phyloP scores from a whole-genome alignment of 2,797 vertebrate species.

The Tokudaia tokunoshimensis region DNA sequence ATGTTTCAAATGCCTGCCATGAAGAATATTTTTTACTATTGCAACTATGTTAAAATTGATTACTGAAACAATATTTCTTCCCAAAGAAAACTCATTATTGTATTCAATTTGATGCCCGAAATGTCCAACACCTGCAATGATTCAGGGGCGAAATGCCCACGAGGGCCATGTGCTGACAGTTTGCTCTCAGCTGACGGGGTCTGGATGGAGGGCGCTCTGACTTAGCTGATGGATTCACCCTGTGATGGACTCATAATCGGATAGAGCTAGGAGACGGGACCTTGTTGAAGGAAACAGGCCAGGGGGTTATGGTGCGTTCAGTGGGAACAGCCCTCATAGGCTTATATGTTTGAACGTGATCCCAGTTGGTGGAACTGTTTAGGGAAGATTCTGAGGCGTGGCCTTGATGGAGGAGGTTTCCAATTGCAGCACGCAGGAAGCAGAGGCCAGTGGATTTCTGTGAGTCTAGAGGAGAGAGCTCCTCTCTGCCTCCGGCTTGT shows the following conservation, averaged over 20 bases:
- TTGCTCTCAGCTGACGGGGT: not conserved
- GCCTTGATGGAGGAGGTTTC: not conserved
- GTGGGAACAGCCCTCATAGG: too few relatives aligned
- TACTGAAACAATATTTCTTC: slow-evolving; percentile 29
- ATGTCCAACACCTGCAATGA: not conserved
- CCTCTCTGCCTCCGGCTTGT: not conserved
- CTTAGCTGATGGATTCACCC: not conserved
- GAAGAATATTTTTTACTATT: not conserved
- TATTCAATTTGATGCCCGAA: not conserved
- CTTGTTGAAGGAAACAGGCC: not conserved
- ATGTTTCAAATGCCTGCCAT: not conserved
- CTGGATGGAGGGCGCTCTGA: not conserved
- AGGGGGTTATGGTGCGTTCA: not conserved
- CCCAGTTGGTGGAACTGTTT: not conserved
- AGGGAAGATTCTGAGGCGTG: not conserved
- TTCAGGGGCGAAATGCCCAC: not conserved
- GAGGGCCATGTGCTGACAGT: not conserved
- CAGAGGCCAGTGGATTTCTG: not conserved
- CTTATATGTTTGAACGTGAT: not conserved
- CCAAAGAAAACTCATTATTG: slow-evolving; percentile 15
- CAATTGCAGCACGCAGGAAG: not conserved
- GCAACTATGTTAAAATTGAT: not conserved
- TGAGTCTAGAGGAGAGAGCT: not conserved
- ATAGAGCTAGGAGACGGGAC: not conserved
- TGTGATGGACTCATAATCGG: not conserved